Evolutionary conservation across 2,888 invertebrate species (phyloP).

Genomic region (Aricia artaxerxes): DNA sequence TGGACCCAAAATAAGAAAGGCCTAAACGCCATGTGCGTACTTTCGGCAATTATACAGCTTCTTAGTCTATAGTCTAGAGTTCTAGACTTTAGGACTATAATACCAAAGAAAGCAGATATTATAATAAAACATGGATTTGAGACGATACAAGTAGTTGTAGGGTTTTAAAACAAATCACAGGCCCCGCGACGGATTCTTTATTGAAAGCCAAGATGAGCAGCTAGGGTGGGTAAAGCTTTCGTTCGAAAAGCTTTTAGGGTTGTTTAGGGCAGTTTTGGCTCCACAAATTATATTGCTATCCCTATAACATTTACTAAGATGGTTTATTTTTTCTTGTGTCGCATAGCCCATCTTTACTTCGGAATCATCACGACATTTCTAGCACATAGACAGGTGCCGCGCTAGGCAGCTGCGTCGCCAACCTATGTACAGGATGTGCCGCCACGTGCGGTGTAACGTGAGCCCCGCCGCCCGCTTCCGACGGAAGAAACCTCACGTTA

Average conservation of each 20-base stretch:
- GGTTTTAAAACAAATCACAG: too few relatives aligned
- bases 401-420: slow-evolving; percentile 2
- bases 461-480: slow-evolving; percentile 69
- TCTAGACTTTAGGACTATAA: neutral
- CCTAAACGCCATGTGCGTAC: too few relatives aligned
- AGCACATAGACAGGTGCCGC: slow-evolving; percentile 29
- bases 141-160: too few relatives aligned
- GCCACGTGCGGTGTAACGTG: slow-evolving; percentile 67
- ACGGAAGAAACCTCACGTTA: slow-evolving; percentile 61
- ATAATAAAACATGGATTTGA: too few relatives aligned
- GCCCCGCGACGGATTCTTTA: too few relatives aligned
- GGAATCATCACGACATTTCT: neutral
- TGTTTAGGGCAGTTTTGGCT: neutral
- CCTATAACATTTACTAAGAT: too few relatives aligned
- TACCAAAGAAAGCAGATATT: neutral
- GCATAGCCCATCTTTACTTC: neutral
- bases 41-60: too few relatives aligned
- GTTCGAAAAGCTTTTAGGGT: neutral
- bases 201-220: too few relatives aligned
- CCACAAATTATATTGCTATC: too few relatives aligned
- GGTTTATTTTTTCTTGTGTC: neutral
- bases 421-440: slow-evolving; percentile 44
- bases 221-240: neutral
- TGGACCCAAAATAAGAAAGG: neutral
- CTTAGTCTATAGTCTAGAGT: too few relatives aligned